These are phyloP conservation scores for Lontra canadensis DNA, from an alignment of 2,113 vertebrate species.

Conservation along the genomic window DNA sequence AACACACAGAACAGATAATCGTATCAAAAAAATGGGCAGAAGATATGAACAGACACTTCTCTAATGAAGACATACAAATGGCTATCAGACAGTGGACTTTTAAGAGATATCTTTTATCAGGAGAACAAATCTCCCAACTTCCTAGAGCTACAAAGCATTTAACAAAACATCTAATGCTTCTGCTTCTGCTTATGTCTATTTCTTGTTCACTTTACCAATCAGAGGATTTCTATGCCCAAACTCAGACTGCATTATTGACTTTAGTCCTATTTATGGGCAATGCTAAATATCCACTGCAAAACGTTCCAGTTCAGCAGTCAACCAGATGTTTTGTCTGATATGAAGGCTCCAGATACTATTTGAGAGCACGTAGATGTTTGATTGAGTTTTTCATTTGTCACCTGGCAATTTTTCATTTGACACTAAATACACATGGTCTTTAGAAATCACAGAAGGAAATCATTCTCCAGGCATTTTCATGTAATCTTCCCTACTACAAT, in stretches of 20 bases:
- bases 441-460: slow-evolving; percentile 68
- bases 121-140: neutral
- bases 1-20: no score
- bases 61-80: no score
- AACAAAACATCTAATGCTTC: neutral
- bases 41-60: no score
- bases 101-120: neutral
- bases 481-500: slow-evolving; percentile 54
- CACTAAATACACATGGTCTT: slow-evolving; percentile 52
- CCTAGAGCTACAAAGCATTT: neutral
- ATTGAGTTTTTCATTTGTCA: slow-evolving; percentile 59
- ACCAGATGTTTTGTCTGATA: slow-evolving; percentile 38
- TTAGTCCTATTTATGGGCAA: slow-evolving; percentile 15
- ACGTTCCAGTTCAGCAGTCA: slow-evolving; percentile 23
- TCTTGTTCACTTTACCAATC: neutral
- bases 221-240: neutral
- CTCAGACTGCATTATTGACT: neutral
- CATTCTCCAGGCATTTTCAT: slow-evolving; percentile 60
- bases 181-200: neutral
- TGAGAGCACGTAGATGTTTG: slow-evolving; percentile 59
- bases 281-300: neutral
- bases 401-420: slow-evolving; percentile 40
- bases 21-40: no score
- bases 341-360: slow-evolving; percentile 32
- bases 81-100: neutral